These are phyloP conservation scores for Drosophila eugracilis DNA, from an alignment of 1,140 invertebrate genomes.

Conservation along the genomic window DNA sequence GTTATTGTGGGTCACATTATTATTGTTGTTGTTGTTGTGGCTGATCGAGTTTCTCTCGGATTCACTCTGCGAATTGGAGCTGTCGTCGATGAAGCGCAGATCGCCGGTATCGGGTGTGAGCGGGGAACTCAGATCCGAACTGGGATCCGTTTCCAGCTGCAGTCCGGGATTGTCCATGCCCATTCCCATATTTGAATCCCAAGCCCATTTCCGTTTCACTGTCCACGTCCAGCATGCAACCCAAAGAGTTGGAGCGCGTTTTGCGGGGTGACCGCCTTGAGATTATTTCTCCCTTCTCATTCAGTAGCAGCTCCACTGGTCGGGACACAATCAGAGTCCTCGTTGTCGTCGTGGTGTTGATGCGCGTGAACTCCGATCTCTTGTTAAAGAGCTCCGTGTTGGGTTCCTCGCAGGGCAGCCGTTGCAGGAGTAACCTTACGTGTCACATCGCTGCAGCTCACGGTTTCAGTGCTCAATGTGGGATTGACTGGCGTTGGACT, in stretches of 20 bases:
- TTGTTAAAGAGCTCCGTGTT: constrained; percentile 43
- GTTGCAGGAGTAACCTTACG: constrained; percentile 49
- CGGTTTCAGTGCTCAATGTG: constrained; percentile 60
- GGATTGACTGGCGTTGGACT: constrained; percentile 38
- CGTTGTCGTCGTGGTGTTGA: constrained; percentile 69
- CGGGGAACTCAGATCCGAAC: constrained; percentile 50
- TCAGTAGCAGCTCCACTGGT: constrained; percentile 73
- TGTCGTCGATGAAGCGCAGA: constrained; percentile 80
- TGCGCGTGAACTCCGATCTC: constrained; percentile 58
- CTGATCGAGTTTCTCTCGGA: constrained; percentile 68
- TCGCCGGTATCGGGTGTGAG: constrained; percentile 59
- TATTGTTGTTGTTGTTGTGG: constrained; percentile 29
- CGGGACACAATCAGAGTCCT: constrained; percentile 68
- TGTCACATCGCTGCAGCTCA: constrained; percentile 50
- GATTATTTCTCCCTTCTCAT: constrained; percentile 73
- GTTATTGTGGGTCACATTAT: constrained; percentile 32
- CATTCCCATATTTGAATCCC: neutral
- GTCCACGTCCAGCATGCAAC: constrained; percentile 67
- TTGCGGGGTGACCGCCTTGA: constrained; percentile 53
- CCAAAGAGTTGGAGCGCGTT: constrained; percentile 73
- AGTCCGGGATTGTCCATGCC: constrained; percentile 43
- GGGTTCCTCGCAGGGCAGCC: constrained; percentile 50
- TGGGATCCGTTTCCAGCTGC: constrained; percentile 35
- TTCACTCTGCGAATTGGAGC: constrained; percentile 77
- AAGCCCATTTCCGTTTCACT: neutral